A percentile compares a stretch with the other conserved stretches of the same genome.
These are phyloP conservation scores for Macrotis lagotis DNA, from an alignment of 2,113 vertebrate species.

Conservation along the genomic window DNA sequence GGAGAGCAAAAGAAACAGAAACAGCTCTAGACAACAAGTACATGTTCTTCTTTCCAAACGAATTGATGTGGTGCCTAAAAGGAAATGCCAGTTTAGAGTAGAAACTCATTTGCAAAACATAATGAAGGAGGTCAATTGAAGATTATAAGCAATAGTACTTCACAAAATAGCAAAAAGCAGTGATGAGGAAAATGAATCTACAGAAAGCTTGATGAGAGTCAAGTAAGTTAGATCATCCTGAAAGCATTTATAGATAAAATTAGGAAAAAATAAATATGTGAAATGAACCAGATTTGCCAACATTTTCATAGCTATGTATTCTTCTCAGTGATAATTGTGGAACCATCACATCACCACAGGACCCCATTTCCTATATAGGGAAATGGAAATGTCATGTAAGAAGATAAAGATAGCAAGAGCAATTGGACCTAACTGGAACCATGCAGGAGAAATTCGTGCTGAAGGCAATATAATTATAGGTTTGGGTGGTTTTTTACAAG, in stretches of 20 bases:
- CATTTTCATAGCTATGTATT: background rate
- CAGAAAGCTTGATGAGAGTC: background rate
- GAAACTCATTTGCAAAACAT: background rate
- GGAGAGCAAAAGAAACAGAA: background rate
- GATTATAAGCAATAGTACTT: background rate
- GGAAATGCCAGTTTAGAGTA: background rate
- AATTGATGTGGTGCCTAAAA: background rate
- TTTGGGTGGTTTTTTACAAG: no score
- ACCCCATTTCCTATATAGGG: background rate
- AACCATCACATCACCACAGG: background rate
- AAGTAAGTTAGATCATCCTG: background rate
- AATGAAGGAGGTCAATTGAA: background rate
- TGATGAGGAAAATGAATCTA: background rate
- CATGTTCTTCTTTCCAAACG: background rate
- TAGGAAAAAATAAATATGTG: background rate
- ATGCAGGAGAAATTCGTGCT: background rate
- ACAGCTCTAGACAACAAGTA: background rate
- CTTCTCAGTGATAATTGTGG: background rate
- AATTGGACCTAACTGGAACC: background rate
- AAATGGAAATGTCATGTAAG: background rate
- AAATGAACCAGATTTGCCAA: background rate
- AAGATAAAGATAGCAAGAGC: background rate
- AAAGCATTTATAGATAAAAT: background rate
- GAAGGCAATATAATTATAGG: background rate
- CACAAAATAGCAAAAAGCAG: background rate